These are phyloP conservation scores for Eristalinus aeneus DNA, from an alignment of 2,888 invertebrate species.

Conservation along the genomic window DNA sequence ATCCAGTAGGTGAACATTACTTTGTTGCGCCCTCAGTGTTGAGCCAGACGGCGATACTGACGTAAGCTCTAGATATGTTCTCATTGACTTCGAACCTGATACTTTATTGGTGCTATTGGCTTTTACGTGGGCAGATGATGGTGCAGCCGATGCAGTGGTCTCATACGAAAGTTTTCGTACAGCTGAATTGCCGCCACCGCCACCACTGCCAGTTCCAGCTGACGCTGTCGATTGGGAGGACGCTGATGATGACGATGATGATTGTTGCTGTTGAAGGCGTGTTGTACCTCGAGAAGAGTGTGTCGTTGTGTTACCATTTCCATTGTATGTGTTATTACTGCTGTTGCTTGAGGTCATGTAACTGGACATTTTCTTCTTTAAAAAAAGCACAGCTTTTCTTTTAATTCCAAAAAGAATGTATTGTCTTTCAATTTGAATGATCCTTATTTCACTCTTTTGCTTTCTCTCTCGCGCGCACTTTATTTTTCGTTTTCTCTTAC, in stretches of 20 bases:
- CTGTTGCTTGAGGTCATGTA: constrained; percentile 64
- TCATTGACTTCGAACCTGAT: constrained; percentile 52
- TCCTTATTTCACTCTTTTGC: constrained; percentile 5
- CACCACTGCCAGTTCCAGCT: neutral
- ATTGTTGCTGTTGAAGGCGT: constrained; percentile 70
- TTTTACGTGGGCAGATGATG: constrained; percentile 48
- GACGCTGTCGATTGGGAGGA: constrained; percentile 72
- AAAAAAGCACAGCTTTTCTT: constrained; percentile 38
- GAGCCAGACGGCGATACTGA: constrained; percentile 29
- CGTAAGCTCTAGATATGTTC: constrained; percentile 53
- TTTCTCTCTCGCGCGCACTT: neutral
- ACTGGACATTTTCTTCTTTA: constrained; percentile 64
- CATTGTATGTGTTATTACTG: constrained; percentile 68
- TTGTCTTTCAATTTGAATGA: constrained; percentile 34
- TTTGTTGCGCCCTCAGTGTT: constrained; percentile 66
- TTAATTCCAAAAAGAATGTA: constrained; percentile 38
- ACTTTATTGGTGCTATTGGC: constrained; percentile 24
- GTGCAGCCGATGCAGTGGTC: constrained; percentile 28
- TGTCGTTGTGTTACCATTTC: constrained; percentile 72
- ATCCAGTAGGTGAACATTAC: constrained; percentile 86
- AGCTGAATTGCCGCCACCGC: constrained; percentile 41
- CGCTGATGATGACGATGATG: constrained; percentile 56
- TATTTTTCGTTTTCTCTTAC: too few species aligned
- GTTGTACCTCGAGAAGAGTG: constrained; percentile 55
- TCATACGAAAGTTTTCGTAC: constrained; percentile 71